Base-by-base conservation (phyloP, 1,140 invertebrate species). In the Cyrtorhinus lividipennis region DNA sequence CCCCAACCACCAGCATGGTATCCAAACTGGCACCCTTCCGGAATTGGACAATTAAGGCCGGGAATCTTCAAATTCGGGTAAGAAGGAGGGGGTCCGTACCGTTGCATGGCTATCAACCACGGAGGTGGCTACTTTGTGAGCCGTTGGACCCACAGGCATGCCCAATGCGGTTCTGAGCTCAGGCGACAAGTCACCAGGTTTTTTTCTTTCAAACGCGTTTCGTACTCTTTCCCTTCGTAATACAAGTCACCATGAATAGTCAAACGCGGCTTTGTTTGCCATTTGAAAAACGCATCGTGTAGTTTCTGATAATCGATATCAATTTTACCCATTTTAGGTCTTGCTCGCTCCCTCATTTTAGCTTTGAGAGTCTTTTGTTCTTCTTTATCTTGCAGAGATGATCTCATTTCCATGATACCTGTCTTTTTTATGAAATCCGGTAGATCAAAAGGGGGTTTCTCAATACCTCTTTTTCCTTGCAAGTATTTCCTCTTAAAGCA, bases 221-320 rank as follows among this genome's bases (percentile, higher is more conserved):
- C 97, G 77, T 97, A 97, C 75, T 99, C 97, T 74, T 99, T 99
- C n/a, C 97, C 97, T 76, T 99, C 97, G 75, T 99, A 99, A 75
- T 99, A 99, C 0, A 99, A 15, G 96, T 97, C 74, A 98, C 96
- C 69, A 96, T 96, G 67, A 25, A 68, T 68, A 0, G 95, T 97
- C 91, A 99, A 95, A 67, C 88, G 85, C 0, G 97, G 96, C 75
- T 99, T 99, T 0, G 93, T 97, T 74, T 99, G 97, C 92, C 93
- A 98, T 72, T 85, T 87, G 78, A 99, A 99, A 75, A 99, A 99
- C 0, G 97, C 97, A 73, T 99, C 97, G 70, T 99, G 97, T 26
- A 99, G 75, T 72, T 99, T 99, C 74, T 99, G 95, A 75, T 99
- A 99, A 77, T 99, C 97, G 68, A 99, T 99, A 72, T 99, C 96